phyloP scores from a whole-genome alignment of 2,888 invertebrate genomes.

The Candidula unifasciata region DNA sequence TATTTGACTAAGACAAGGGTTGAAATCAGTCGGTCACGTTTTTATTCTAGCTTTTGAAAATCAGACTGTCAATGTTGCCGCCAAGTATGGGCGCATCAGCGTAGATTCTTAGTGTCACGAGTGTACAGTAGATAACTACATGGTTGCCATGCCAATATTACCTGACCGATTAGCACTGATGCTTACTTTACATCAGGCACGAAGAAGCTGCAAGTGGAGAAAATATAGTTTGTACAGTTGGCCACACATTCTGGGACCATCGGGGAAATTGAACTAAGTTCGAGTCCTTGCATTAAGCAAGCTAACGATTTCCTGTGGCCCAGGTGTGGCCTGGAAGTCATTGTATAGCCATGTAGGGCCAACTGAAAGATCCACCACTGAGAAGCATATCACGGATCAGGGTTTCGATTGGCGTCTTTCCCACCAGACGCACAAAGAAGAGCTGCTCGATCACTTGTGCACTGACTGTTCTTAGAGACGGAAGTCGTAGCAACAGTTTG shows the following conservation, averaged over 20 bases:
- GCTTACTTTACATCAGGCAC: not conserved
- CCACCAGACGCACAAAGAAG: constrained; percentile 97
- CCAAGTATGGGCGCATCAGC: too few relatives aligned
- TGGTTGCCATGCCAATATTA: not conserved
- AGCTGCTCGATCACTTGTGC: constrained; percentile 96
- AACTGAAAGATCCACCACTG: constrained; percentile 96
- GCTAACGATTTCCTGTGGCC: constrained; percentile 39
- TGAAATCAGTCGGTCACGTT: too few relatives aligned
- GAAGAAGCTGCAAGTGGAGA: not conserved
- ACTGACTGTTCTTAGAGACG: constrained; percentile 94
- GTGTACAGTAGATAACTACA: not conserved
- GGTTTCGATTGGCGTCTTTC: constrained; percentile 98
- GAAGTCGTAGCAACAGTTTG: constrained; percentile 92
- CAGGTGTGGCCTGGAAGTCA: constrained; percentile 56
- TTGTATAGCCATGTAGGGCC: constrained; percentile 90
- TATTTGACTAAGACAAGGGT: too few relatives aligned
- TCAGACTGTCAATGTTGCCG: too few relatives aligned
- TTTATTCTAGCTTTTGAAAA: too few relatives aligned
- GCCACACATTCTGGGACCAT: constrained; percentile 22
- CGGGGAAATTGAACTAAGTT: constrained; percentile 1
- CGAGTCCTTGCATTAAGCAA: not conserved
- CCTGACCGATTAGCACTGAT: not conserved
- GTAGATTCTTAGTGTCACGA: not conserved
- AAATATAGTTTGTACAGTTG: not conserved
- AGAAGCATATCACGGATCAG: constrained; percentile 97